These are phyloP conservation scores for Lepidurus couesii DNA, from an alignment of 1,140 invertebrate species.

Conservation along the genomic window DNA sequence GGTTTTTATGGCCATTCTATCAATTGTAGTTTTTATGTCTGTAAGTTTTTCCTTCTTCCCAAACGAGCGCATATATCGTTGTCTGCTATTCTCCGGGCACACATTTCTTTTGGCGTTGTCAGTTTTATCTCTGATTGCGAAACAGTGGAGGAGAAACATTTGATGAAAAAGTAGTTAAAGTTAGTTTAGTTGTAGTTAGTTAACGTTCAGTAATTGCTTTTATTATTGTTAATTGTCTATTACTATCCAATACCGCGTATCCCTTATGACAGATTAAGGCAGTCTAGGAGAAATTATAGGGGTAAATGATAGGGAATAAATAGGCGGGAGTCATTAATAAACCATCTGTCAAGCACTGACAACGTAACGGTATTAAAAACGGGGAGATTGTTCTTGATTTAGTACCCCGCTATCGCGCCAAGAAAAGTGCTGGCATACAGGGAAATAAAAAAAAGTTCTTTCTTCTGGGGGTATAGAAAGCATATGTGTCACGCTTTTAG, in stretches of 20 bases:
- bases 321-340: constrained; percentile 1
- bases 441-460: background rate
- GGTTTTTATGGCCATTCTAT: no score
- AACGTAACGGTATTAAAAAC: background rate
- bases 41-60: no score
- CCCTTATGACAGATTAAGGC: background rate
- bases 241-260: background rate
- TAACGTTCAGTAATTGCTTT: background rate
- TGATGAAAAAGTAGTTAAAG: no score
- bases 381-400: background rate
- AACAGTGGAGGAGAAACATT: no score
- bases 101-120: no score
- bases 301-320: background rate
- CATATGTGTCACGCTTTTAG: background rate
- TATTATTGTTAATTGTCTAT: background rate
- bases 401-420: background rate
- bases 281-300: background rate
- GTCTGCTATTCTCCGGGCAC: no score
- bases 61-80: no score
- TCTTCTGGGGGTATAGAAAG: background rate
- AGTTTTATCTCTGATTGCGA: no score
- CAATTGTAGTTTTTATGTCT: no score
- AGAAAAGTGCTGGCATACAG: background rate
- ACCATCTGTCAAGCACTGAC: background rate
- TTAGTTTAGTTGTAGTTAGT: no score